Base-by-base conservation (phyloP, 2,113 vertebrate genomes). In the Erythrocercus mccallii region DNA sequence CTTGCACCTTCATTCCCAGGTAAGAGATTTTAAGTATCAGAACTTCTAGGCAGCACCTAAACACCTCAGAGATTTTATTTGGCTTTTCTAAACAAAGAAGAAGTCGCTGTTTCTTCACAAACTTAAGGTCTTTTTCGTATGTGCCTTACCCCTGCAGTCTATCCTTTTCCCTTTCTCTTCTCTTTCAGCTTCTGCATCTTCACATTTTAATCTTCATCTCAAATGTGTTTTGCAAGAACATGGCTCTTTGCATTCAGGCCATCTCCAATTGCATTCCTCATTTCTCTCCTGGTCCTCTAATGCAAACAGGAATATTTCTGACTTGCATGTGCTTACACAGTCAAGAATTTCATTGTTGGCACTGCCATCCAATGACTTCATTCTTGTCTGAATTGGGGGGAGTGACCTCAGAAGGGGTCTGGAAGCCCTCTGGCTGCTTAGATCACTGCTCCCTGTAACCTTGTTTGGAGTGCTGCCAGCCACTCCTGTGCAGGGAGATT, bases 71-170 rank as follows among this genome's bases (percentile, higher is more conserved):
- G 33, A 12, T 35, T 85, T 65, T 57, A 22, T 77, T 5, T 77
- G 57, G 9, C 33, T 87, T 73, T 86, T 69, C 12, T 68, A 51
- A 31, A 45, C 15, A 81, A 44, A 14, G 6, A 76, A 47, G 11
- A 68, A 79, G 6, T 24, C 24, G 76, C 9, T 66, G 4, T 68
- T 71, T 65, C 38, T 47, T 71, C 40, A 53, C 6, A 78, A 53
- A 66, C 3, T 53, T 5, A 12, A 66, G 12, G 13, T n/a, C 8
- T 12, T 74, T 86, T 48, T 58, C 0, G 0, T 58, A 44, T 7
- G 12, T 40, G 20, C 24, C 30, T 62, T 72, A 17, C 5, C 5
- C 25, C 20, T 69, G 15, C 14, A 35, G 25, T 24, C 45, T 69
- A 6, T 69, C 16, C 8, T 70, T 80, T 83, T 17, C 42, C 25